These are phyloP conservation scores for Siniperca knerii DNA, from an alignment of 2,113 vertebrate genomes.

Conservation along the genomic window DNA sequence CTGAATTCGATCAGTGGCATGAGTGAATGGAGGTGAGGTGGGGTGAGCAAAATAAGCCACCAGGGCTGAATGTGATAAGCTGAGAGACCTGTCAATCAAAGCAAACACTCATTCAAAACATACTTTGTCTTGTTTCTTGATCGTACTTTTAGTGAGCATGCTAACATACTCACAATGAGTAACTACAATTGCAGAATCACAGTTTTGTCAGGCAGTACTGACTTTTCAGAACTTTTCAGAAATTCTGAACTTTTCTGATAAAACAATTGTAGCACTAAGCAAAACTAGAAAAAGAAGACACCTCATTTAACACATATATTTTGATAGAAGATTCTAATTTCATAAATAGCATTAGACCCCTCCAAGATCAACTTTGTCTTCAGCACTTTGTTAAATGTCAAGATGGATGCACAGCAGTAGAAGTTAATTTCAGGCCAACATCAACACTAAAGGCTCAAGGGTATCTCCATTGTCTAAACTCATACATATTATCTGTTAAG, in stretches of 20 bases:
- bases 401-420: not conserved
- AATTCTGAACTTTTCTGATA: not conserved
- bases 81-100: not conserved
- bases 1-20: not conserved
- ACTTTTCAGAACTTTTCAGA: not conserved
- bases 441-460: not conserved
- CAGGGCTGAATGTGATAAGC: not conserved
- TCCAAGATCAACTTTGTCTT: not conserved
- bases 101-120: not conserved
- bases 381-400: constrained; percentile 18
- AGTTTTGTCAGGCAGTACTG: not conserved
- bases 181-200: not conserved
- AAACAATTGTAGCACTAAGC: too few relatives aligned
- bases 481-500: not conserved
- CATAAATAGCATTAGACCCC: not conserved
- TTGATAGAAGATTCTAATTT: not conserved
- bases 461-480: not conserved
- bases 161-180: not conserved
- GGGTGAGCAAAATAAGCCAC: not conserved
- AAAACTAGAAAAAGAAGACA: not conserved
- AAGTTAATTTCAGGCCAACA: not conserved
- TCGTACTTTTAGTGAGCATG: not conserved
- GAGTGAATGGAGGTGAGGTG: not conserved
- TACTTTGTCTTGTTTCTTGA: too few relatives aligned
- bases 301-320: not conserved